Percentiles rank a stretch among this genome's conserved stretches.
Evolutionary conservation across 2,113 vertebrate genomes (phyloP).

Genomic region (Marcusenius ussheri): DNA sequence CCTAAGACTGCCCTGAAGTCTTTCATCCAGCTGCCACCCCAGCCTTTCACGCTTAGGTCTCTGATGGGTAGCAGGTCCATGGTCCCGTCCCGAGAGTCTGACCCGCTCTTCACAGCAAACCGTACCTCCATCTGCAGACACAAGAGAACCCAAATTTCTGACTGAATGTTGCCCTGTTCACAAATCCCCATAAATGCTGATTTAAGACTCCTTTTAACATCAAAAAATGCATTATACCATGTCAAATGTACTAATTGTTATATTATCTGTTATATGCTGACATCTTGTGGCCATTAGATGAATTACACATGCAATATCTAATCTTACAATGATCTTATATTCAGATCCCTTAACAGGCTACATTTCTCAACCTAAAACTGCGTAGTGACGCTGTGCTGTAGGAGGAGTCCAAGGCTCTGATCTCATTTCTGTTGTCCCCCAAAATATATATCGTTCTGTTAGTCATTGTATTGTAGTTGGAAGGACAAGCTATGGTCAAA

Average conservation of each 20-base stretch:
- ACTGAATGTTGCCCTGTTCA: background rate
- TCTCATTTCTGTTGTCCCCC: conserved; percentile 50
- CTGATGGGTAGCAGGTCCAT: background rate
- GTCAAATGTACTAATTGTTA: background rate
- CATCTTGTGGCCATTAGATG: background rate
- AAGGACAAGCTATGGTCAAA: conserved; percentile 45
- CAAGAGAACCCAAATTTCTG: background rate
- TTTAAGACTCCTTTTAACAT: background rate
- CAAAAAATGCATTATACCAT: background rate
- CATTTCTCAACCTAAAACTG: conserved; percentile 45
- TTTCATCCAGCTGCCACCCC: background rate
- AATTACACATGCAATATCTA: background rate
- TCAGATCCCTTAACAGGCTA: background rate
- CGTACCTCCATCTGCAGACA: background rate
- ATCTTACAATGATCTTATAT: background rate
- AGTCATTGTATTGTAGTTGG: conserved; percentile 8
- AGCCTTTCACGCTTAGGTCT: background rate
- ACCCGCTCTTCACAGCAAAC: background rate
- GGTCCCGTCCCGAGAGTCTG: background rate
- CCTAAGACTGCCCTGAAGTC: background rate
- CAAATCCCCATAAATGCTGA: background rate
- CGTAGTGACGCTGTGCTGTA: conserved; percentile 29
- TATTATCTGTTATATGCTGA: background rate
- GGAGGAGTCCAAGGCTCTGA: conserved; percentile 31
- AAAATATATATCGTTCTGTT: conserved; percentile 36